Conservation (phyloP, 2,797 vertebrate species). For the Mastacembelus armatus region DNA sequence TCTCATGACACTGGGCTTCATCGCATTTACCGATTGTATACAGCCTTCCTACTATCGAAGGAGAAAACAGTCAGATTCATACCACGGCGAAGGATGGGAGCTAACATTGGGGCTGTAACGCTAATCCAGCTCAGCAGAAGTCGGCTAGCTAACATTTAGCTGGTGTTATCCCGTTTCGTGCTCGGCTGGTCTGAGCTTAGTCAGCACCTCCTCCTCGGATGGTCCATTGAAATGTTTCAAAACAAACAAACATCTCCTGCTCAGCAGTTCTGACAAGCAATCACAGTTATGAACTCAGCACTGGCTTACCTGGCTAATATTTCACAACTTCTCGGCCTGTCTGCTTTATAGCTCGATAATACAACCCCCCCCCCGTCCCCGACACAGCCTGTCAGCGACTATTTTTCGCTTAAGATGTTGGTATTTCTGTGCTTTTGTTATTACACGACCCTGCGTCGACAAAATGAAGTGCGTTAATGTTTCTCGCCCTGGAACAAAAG, state of each 20-base stretch:
- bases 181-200: slow-evolving; percentile 42
- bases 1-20: background rate
- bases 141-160: slow-evolving; percentile 45
- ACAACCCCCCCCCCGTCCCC: too few relatives aligned
- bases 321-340: slow-evolving; percentile 64
- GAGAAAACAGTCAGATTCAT: background rate
- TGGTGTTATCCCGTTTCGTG: slow-evolving; percentile 30
- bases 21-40: background rate
- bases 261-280: background rate
- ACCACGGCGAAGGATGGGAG: background rate
- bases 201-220: slow-evolving; percentile 43
- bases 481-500: slow-evolving; percentile 66
- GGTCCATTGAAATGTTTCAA: slow-evolving; percentile 19
- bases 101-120: background rate
- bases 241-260: slow-evolving; percentile 17
- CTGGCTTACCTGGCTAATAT: slow-evolving; percentile 42
- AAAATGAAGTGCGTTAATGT: slow-evolving; percentile 23
- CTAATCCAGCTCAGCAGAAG: slow-evolving; percentile 48
- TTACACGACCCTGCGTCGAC: background rate
- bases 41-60: fast-evolving
- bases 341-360: slow-evolving; percentile 8
- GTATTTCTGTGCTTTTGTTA: slow-evolving; percentile 6
- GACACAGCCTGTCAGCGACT: background rate
- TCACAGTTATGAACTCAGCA: background rate
- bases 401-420: background rate